Percentiles rank a stretch among this genome's conserved stretches.
phyloP scores from a whole-genome alignment of 2,888 invertebrate genomes.

The Phortica magna region DNA sequence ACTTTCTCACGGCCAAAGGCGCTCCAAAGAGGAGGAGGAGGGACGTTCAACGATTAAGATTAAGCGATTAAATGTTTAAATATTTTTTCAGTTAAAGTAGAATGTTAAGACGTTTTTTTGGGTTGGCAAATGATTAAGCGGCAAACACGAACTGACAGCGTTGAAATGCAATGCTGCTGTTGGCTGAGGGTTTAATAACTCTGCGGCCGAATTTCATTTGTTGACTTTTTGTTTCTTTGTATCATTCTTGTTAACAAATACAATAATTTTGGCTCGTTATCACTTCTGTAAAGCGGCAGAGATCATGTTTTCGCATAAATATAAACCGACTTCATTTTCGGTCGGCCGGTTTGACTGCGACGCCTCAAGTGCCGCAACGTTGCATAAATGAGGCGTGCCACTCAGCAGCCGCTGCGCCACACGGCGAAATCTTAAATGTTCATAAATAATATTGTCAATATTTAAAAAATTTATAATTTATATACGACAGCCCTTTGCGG shows the following conservation, averaged over 20 bases:
- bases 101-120: background rate
- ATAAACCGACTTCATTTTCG: background rate
- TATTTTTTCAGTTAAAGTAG: constrained; percentile 5
- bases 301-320: constrained; percentile 33
- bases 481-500: constrained; percentile 19
- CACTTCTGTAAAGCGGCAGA: constrained; percentile 23
- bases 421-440: constrained; percentile 37
- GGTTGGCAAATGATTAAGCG: background rate
- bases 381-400: constrained; percentile 20
- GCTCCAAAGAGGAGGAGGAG: constrained; percentile 47
- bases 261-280: constrained; percentile 33
- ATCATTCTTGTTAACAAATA: background rate
- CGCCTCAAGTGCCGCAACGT: constrained; percentile 13
- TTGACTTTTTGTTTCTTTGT: background rate
- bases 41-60: constrained; percentile 26
- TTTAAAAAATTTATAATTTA: constrained; percentile 42
- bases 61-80: constrained; percentile 51
- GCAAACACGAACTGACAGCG: constrained; percentile 26
- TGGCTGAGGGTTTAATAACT: background rate
- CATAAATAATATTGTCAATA: constrained; percentile 46
- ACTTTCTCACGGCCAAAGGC: constrained; percentile 31
- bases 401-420: background rate
- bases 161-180: background rate
- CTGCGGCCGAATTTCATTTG: background rate
- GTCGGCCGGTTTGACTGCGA: background rate